A percentile compares a stretch with the other conserved stretches of the same genome.
These are phyloP conservation scores for Chroicocephalus ridibundus DNA, from an alignment of 2,113 vertebrate genomes.

Conservation along the genomic window DNA sequence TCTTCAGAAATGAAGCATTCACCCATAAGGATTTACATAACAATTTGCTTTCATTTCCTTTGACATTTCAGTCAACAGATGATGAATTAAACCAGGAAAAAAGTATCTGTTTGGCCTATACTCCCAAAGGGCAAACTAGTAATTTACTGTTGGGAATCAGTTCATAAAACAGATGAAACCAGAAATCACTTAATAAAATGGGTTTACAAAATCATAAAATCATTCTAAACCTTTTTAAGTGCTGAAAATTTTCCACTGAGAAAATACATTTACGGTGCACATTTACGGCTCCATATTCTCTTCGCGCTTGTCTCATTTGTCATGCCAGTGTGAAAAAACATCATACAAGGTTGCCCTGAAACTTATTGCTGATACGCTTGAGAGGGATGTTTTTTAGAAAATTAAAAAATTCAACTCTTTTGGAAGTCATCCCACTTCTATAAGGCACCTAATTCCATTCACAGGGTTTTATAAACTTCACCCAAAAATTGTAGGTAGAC, in stretches of 20 bases:
- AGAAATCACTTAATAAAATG: slow-evolving; percentile 48
- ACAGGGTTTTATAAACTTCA: not conserved
- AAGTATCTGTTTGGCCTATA: slow-evolving; percentile 39
- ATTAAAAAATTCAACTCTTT: not conserved
- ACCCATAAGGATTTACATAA: not conserved
- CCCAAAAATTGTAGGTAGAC: not conserved
- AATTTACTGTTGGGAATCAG: slow-evolving; percentile 33
- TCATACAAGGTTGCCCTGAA: not conserved
- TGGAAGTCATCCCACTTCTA: not conserved
- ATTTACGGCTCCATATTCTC: not conserved
- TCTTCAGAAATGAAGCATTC: not conserved
- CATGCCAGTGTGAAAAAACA: not conserved
- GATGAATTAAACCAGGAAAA: slow-evolving; percentile 53
- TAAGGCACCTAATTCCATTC: not conserved
- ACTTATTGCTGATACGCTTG: not conserved
- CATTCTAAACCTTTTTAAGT: slow-evolving; percentile 26
- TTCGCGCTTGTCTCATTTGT: not conserved
- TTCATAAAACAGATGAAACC: slow-evolving; percentile 14
- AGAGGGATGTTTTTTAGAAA: not conserved
- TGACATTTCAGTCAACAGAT: slow-evolving; percentile 57
- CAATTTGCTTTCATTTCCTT: slow-evolving; percentile 65
- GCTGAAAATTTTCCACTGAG: slow-evolving; percentile 8
- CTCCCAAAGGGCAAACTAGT: slow-evolving; percentile 24
- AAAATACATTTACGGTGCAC: slow-evolving; percentile 7
- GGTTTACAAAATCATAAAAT: slow-evolving; percentile 9